Percentiles rank a stretch among this genome's conserved stretches.
These are phyloP conservation scores for Leptopilina myrica DNA, from an alignment of 2,888 invertebrate genomes.

Conservation along the genomic window DNA sequence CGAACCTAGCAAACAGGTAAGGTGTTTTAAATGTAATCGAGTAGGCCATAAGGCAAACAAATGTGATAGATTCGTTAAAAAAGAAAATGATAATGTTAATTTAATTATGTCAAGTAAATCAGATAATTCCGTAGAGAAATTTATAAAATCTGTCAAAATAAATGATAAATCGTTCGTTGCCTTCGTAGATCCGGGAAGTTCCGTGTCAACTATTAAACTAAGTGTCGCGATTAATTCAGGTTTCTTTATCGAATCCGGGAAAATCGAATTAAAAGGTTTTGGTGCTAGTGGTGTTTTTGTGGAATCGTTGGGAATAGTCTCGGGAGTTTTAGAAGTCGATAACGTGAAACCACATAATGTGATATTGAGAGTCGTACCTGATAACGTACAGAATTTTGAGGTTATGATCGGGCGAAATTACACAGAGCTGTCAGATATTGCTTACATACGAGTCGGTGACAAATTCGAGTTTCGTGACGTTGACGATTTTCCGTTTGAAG, in stretches of 20 bases:
- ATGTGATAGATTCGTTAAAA: background rate
- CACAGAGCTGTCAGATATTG: conserved; percentile 42
- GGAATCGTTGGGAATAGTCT: conserved; percentile 41
- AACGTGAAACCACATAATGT: conserved; percentile 37
- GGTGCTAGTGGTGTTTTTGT: conserved; percentile 25
- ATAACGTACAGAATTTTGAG: conserved; percentile 40
- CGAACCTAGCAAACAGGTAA: background rate
- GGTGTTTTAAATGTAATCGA: background rate
- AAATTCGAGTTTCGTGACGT: conserved; percentile 25
- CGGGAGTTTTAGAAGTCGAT: conserved; percentile 40
- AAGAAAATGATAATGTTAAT: background rate
- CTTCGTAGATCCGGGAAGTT: conserved; percentile 47
- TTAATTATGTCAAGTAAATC: background rate
- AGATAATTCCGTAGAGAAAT: background rate
- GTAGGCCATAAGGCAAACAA: background rate
- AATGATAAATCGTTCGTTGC: conserved; percentile 22
- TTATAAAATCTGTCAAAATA: conserved; percentile 38
- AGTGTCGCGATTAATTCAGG: conserved; percentile 35
- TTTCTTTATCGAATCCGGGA: background rate
- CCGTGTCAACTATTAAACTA: conserved; percentile 46
- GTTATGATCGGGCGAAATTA: conserved; percentile 48
- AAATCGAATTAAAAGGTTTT: conserved; percentile 41
- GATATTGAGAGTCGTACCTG: conserved; percentile 45
- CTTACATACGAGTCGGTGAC: conserved; percentile 19
- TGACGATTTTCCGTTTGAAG: conserved; percentile 1